Percentiles rank a stretch among this genome's conserved stretches.
These are phyloP conservation scores for Scrobipalpa costella DNA, from an alignment of 2,888 invertebrate genomes.

Conservation along the genomic window DNA sequence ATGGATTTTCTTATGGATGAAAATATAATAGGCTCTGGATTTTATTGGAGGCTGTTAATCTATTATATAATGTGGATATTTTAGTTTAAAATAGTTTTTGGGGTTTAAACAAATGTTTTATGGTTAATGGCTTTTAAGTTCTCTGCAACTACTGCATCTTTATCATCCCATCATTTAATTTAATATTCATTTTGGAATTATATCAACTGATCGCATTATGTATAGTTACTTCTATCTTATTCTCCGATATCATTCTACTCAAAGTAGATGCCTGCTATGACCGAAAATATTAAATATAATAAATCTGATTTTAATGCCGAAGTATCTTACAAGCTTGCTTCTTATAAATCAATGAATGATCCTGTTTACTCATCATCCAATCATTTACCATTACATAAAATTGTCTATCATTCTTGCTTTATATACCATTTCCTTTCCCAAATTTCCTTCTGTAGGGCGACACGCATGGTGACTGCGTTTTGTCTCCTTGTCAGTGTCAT, in stretches of 20 bases:
- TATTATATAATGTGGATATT: not conserved
- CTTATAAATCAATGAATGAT: too few relatives aligned
- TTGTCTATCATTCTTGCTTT: not conserved
- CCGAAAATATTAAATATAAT: too few relatives aligned
- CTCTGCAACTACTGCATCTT: not conserved
- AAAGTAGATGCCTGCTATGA: too few relatives aligned
- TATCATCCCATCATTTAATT: too few relatives aligned
- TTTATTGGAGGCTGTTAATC: constrained; percentile 32
- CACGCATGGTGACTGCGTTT: constrained; percentile 8
- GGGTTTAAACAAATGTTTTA: not conserved
- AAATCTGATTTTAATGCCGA: too few relatives aligned
- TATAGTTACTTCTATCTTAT: too few relatives aligned
- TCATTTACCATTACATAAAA: too few relatives aligned
- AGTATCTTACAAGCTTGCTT: too few relatives aligned
- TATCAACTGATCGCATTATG: too few relatives aligned
- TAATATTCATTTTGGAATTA: too few relatives aligned
- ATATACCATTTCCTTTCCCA: not conserved
- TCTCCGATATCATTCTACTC: too few relatives aligned
- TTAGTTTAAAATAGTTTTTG: not conserved
- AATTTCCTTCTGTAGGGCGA: not conserved
- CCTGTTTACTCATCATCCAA: too few relatives aligned
- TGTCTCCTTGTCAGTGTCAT: constrained; percentile 5
- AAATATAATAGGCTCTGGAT: constrained; percentile 37
- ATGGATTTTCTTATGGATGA: constrained; percentile 51
- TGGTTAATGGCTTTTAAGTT: not conserved